These are phyloP conservation scores for Pelobates fuscus DNA, from an alignment of 2,113 vertebrate genomes.

Conservation along the genomic window DNA sequence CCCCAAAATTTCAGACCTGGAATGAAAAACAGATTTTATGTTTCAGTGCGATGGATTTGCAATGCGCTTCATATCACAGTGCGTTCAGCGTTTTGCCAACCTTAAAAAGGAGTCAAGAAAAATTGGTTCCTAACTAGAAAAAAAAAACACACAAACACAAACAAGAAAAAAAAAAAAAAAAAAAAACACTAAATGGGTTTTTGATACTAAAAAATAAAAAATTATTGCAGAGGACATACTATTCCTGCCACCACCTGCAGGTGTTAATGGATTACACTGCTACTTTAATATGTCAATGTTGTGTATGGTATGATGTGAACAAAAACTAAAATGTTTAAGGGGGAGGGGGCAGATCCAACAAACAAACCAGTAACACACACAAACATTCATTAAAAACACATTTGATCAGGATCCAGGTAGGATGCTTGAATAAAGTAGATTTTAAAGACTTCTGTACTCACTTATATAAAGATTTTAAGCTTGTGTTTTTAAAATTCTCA, in stretches of 20 bases:
- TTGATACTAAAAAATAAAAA: too few species aligned
- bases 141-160: slow-evolving; percentile 71
- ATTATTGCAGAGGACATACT: slow-evolving; percentile 64
- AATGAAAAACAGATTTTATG: slow-evolving; percentile 58
- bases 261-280: slow-evolving; percentile 63
- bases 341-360: too few species aligned
- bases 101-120: slow-evolving; percentile 58
- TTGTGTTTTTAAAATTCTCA: too few species aligned
- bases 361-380: too few species aligned
- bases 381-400: too few species aligned
- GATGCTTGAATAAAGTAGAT: too few species aligned
- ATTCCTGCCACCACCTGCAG: slow-evolving; percentile 56
- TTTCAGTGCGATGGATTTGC: slow-evolving; percentile 77
- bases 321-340: too few species aligned
- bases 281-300: too few species aligned
- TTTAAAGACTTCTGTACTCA: too few species aligned
- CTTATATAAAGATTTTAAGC: too few species aligned
- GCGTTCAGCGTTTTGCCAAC: slow-evolving; percentile 73
- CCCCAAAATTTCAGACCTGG: neutral
- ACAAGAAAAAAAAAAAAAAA: neutral
- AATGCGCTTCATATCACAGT: slow-evolving; percentile 76
- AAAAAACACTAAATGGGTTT: slow-evolving; percentile 52
- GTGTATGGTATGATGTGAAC: too few species aligned
- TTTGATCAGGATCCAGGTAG: too few species aligned
- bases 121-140: slow-evolving; percentile 68